Base-by-base conservation (phyloP, 2,113 vertebrate genomes). In the Crotalus viridis region DNA sequence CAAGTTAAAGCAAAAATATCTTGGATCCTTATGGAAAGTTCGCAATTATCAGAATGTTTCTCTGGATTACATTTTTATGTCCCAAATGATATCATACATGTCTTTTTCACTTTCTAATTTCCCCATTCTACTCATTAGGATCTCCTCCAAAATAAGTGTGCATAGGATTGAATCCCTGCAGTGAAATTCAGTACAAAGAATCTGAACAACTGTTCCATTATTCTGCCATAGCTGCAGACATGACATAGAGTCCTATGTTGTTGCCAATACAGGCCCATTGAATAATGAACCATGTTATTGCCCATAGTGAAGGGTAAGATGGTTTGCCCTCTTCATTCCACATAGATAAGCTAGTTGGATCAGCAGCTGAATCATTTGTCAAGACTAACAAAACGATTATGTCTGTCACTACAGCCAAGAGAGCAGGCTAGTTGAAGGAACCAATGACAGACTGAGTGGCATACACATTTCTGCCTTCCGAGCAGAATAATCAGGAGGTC, bases 1-100 rank as follows among this genome's bases (percentile, higher is more conserved):
- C 0, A 4, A 0, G 90, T 89, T 93, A 0, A 0, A 52, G 4
- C 0, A 86, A n/a, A 89, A 51, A 28, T 6, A 48, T 15, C 51
- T 3, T n/a, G 85, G 69, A 39, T 21, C 61, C 64, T 88, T 81
- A 13, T 89, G 64, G 52, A 89, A 57, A 51, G 33, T 10, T 46
- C 33, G 1, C 33, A 43, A 9, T 17, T 81, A 81, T 81, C 74
- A 81, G 17, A 43, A 81, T 81, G 3, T 81, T 7, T 81, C 74
- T 43, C 74, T 81, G 74, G 74, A 43, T 91, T 39, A 81, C 10
- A 46, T n/a, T 55, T 91, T 43, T 46, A 89, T 48, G 10, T 33
- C 90, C 55, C 22, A 43, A 17, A 24, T 33, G 52, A 8, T 86
- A 56, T 17, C 39, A 91, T 57, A 22, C 51, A 26, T 90, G 51